Percentiles rank a stretch among this genome's conserved stretches.
Conservation (phyloP, 1,140 invertebrate species). For the Trichonephila inaurata region DNA sequence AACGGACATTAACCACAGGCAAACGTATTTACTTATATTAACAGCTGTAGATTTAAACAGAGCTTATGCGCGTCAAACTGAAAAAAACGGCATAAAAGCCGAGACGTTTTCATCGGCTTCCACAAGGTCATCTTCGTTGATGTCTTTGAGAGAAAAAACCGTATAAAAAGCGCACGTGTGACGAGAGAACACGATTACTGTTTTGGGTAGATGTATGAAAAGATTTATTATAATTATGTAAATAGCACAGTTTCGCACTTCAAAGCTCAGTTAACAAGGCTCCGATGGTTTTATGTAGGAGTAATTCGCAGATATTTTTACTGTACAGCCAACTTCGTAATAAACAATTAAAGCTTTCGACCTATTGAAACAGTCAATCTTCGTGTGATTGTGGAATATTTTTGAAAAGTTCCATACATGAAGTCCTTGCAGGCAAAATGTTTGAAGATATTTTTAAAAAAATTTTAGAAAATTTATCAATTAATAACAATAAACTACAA, state of each 20-base stretch:
- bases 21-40: constrained; percentile 26
- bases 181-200: neutral
- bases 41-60: constrained; percentile 39
- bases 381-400: no score
- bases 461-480: no score
- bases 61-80: constrained; percentile 5
- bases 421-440: no score
- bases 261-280: constrained; percentile 8
- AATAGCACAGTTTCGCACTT: constrained; percentile 8
- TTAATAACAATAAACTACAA: no score
- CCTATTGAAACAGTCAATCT: no score
- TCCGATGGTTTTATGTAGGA: neutral
- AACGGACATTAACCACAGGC: neutral
- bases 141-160: neutral
- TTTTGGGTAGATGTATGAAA: constrained; percentile 14
- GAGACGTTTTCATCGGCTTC: constrained; percentile 37
- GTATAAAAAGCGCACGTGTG: neutral
- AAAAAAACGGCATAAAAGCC: constrained; percentile 4
- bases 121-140: constrained; percentile 27
- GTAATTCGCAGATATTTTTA: neutral
- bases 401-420: no score
- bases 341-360: no score
- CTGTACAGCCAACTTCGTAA: neutral
- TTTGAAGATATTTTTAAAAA: no score
- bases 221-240: constrained; percentile 32